Percentiles rank a stretch among this genome's conserved stretches.
phyloP scores from a whole-genome alignment of 53 echinoderm and acorn worm genomes.

The Stichopus horrens region DNA sequence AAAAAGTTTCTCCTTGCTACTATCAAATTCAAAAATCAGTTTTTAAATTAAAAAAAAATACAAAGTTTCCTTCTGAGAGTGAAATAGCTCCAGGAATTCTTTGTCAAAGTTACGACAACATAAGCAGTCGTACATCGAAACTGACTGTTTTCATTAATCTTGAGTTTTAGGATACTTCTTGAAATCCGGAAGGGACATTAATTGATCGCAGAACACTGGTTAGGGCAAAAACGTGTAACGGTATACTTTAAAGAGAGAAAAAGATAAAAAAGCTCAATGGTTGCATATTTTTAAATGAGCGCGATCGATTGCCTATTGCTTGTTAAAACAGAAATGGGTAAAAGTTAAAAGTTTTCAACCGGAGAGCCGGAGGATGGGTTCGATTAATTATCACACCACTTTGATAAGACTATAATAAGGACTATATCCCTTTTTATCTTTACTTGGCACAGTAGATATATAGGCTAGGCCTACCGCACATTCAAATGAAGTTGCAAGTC shows the following conservation, averaged over 20 bases:
- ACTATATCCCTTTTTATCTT: background rate
- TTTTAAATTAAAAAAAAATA: no score
- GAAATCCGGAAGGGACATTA: background rate
- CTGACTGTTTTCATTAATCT: no score
- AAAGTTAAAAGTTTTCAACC: background rate
- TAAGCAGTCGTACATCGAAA: no score
- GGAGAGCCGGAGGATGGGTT: background rate
- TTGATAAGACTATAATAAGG: background rate
- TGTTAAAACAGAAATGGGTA: background rate
- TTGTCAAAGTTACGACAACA: no score
- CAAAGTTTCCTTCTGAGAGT: no score
- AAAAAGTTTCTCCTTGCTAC: no score
- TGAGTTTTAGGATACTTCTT: background rate
- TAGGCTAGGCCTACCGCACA: background rate
- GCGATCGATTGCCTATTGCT: background rate
- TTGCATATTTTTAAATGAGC: background rate
- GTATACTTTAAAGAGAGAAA: background rate
- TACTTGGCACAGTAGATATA: background rate
- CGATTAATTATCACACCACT: background rate
- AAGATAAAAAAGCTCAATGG: background rate
- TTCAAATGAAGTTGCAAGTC: constrained; percentile 1
- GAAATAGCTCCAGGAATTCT: no score
- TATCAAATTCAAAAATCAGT: no score
- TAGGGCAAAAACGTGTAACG: background rate
- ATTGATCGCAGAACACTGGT: background rate